Percentiles rank a stretch among this genome's conserved stretches.
phyloP scores from a whole-genome alignment of 2,797 vertebrate genomes.

The Cuniculus paca region DNA sequence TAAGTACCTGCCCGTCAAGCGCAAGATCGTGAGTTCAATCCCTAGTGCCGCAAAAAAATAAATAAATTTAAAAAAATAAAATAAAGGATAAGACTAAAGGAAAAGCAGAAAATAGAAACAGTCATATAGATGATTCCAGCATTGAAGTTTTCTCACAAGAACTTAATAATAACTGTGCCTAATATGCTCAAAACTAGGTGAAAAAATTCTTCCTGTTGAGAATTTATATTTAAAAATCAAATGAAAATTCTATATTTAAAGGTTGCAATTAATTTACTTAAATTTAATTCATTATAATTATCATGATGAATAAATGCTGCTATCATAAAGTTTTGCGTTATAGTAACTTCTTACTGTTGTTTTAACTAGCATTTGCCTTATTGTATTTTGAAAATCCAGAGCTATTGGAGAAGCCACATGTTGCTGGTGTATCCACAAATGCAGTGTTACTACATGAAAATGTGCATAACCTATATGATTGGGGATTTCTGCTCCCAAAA shows the following conservation, averaged over 20 bases:
- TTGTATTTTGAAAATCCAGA: neutral
- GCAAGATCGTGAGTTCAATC: too few species aligned
- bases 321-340: neutral
- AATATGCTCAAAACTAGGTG: neutral
- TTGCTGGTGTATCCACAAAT: neutral
- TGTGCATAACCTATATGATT: neutral
- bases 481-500: neutral
- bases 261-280: neutral
- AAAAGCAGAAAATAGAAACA: neutral
- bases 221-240: constrained; percentile 16
- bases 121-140: neutral
- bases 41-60: too few species aligned
- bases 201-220: neutral
- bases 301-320: neutral
- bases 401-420: neutral
- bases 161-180: constrained; percentile 1
- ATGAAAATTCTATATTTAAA: constrained; percentile 28
- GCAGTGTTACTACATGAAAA: neutral
- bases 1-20: too few species aligned
- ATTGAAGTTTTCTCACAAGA: neutral
- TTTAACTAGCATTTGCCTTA: neutral
- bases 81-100: neutral
- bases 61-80: too few species aligned
- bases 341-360: neutral
- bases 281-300: neutral